A percentile compares a stretch with the other conserved stretches of the same genome.
Evolutionary conservation across 2,797 vertebrate genomes (phyloP).

Genomic region (Pristis pectinata): DNA sequence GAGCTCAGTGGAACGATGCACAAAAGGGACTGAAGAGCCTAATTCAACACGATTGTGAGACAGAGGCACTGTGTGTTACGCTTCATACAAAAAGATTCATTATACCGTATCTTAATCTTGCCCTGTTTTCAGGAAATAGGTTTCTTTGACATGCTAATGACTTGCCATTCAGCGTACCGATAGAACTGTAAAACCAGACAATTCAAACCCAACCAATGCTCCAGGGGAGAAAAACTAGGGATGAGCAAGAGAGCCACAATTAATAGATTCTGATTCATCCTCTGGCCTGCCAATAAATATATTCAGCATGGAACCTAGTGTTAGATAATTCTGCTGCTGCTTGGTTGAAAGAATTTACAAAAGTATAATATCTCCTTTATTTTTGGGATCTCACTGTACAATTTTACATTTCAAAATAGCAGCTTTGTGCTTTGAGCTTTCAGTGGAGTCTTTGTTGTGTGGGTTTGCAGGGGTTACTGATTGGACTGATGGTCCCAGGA

Average conservation of each 20-base stretch:
- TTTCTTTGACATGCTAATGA: constrained; percentile 36
- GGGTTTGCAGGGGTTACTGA: neutral
- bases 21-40: neutral
- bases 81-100: constrained; percentile 35
- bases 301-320: constrained; percentile 8
- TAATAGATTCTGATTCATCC: constrained; percentile 31
- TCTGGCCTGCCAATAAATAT: neutral
- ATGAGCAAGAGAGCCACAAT: neutral
- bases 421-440: neutral
- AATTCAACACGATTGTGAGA: constrained; percentile 16
- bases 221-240: neutral
- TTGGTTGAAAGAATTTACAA: neutral
- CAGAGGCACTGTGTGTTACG: constrained; percentile 19
- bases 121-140: constrained; percentile 17
- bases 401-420: neutral
- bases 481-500: neutral
- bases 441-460: neutral
- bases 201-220: neutral
- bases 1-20: constrained; percentile 16
- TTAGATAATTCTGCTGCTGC: neutral
- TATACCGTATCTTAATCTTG: constrained; percentile 19
- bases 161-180: constrained; percentile 13
- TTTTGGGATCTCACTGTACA: neutral
- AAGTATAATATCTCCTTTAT: constrained; percentile 19
- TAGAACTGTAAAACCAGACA: constrained; percentile 11